phyloP scores from a whole-genome alignment of 1,140 invertebrate genomes.

The Frieseomelitta varia region DNA sequence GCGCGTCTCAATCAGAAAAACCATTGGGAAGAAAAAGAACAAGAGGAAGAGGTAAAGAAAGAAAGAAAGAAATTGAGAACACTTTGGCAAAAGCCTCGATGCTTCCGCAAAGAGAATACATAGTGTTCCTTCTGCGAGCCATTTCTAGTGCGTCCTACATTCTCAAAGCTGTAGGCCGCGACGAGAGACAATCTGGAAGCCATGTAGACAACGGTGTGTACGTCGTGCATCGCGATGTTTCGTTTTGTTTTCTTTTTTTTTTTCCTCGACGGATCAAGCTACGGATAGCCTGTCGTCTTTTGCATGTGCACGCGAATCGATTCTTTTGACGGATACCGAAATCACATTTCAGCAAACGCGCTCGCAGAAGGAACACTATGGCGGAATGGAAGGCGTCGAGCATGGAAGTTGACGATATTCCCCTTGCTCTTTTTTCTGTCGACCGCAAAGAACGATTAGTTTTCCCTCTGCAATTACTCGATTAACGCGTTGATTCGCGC shows the following conservation, averaged over 20 bases:
- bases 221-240: slow-evolving; percentile 28
- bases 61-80: not conserved
- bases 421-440: not conserved
- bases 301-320: not conserved
- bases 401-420: not conserved
- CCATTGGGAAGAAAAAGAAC: not conserved
- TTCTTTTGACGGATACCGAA: slow-evolving; percentile 14
- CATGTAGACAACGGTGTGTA: slow-evolving; percentile 5
- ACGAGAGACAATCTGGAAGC: not conserved
- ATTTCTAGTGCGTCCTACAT: slow-evolving; percentile 22
- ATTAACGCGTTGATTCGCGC: not conserved
- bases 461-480: not conserved
- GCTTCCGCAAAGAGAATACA: slow-evolving; percentile 31
- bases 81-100: not conserved
- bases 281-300: not conserved
- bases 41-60: not conserved
- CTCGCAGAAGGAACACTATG: slow-evolving; percentile 8
- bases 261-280: slow-evolving; percentile 14
- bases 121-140: slow-evolving; percentile 45
- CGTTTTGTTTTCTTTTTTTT: too few relatives aligned
- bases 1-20: slow-evolving; percentile 29
- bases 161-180: slow-evolving; percentile 15
- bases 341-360: not conserved
- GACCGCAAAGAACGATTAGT: too few relatives aligned
- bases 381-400: not conserved